Conservation (phyloP, 2,797 vertebrate species). For the Gallirallus australis region DNA sequence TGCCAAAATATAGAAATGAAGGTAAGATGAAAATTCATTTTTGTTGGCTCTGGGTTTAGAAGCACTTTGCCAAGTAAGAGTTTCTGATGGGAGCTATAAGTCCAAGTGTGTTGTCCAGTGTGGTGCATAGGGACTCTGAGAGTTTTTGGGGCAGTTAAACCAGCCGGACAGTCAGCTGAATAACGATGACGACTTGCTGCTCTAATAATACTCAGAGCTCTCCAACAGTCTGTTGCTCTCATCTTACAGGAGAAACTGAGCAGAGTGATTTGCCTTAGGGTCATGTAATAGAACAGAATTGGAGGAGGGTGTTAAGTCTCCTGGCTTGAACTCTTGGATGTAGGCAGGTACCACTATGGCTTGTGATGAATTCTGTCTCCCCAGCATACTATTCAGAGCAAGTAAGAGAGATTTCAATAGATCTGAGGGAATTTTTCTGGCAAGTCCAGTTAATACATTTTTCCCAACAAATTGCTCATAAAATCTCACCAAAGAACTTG, state of each 20-base stretch:
- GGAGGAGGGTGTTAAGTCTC: not conserved
- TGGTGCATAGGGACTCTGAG: not conserved
- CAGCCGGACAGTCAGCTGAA: not conserved
- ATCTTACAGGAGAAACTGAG: not conserved
- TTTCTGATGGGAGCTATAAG: not conserved
- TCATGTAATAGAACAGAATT: not conserved
- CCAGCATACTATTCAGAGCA: not conserved
- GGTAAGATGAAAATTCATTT: not conserved
- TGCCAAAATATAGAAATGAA: not conserved
- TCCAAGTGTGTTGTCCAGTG: not conserved
- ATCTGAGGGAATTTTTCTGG: not conserved
- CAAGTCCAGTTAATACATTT: not conserved
- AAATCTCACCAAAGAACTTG: not conserved
- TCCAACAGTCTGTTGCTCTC: not conserved
- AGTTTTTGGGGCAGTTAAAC: not conserved
- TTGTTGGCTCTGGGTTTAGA: not conserved
- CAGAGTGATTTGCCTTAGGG: not conserved
- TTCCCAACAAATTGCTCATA: not conserved
- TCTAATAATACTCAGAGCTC: not conserved
- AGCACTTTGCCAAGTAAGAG: not conserved
- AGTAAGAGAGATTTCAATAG: not conserved
- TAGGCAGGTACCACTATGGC: not conserved
- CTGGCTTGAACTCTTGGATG: not conserved
- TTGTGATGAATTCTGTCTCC: accelerated
- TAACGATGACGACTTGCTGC: not conserved